Base-by-base conservation (phyloP, 2,797 vertebrate genomes). In the Loris lydekkerianus region DNA sequence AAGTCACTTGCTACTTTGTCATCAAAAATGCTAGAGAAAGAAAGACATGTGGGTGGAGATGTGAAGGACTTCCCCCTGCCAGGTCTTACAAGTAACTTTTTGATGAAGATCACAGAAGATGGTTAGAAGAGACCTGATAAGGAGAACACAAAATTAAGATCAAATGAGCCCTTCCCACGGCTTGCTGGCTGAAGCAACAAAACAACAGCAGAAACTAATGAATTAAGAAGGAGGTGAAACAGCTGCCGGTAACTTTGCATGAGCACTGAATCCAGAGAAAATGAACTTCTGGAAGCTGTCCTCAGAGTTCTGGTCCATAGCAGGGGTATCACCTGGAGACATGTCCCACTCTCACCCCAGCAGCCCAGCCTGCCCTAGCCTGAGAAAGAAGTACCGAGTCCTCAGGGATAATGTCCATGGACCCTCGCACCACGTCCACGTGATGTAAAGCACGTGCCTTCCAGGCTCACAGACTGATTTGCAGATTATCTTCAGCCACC, bases 71-170 rank as follows among this genome's bases (percentile, higher is more conserved):
- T 40, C 81, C 69, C 9, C 23, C 25, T 93, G 14, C 49, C 49
- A 46, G 23, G 53, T 43, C 91, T 90, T 93, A 85, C 49, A 65
- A 83, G 73, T 94, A 91, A 91, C 9, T 46, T 95, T 93, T 87
- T 94, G 56, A 97, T 81, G 53, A 95, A 80, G 29, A 34, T 82
- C 80, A 86, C 53, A 53, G 73, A 95, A 91, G 89, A 95, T 70
- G 67, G 97, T 94, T 17, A 78, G 96, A 97, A 86, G 21, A 92
- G 91, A 2, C 88, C 11, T 70, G 84, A 27, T 86, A 96, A 97
- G 1, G 25, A 97, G 10, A 86, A 94, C 46, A 46, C 18, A 86
- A 95, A 97, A 81, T 97, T 94, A 91, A 93, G 76, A 95, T 89
- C 76, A 94, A 91, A 93, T 81, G 70, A 58, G 60, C 34, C 85